Evolutionary conservation across 2,113 vertebrate genomes (phyloP).

Genomic region (Xiphophorus couchianus): DNA sequence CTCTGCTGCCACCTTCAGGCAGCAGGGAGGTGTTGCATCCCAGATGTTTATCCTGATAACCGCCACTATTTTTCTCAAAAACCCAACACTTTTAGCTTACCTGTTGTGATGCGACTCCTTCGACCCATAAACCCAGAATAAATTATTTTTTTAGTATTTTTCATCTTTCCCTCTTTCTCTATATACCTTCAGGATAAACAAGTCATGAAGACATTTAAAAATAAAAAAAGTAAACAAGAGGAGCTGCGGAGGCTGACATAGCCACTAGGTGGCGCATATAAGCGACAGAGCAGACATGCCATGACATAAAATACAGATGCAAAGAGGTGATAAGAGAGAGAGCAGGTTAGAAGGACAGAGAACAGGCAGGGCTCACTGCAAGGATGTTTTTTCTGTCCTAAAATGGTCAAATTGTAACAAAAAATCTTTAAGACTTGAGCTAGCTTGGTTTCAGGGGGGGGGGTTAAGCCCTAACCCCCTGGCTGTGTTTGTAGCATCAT

Average conservation of each 20-base stretch:
- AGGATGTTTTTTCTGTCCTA: conserved; percentile 52
- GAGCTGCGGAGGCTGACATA: conserved; percentile 63
- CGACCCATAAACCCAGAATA: conserved; percentile 2
- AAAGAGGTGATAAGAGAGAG: conserved; percentile 62
- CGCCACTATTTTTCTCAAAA: not conserved
- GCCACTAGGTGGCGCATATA: conserved; percentile 65
- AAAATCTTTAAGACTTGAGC: conserved; percentile 15
- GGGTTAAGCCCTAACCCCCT: conserved; percentile 24
- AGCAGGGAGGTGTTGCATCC: conserved; percentile 72
- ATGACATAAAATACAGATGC: conserved; percentile 60
- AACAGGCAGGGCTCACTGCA: conserved; percentile 31
- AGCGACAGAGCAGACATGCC: conserved; percentile 67
- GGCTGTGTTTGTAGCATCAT: not conserved
- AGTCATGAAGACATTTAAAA: conserved; percentile 39
- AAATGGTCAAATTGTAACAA: conserved; percentile 1
- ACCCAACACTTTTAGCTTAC: conserved; percentile 52
- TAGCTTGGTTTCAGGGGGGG: conserved; percentile 4
- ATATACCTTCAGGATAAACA: conserved; percentile 80
- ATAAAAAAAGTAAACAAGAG: conserved; percentile 48
- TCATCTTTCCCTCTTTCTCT: conserved; percentile 1
- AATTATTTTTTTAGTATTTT: not conserved
- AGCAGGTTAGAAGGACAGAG: conserved; percentile 35
- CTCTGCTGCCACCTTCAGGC: conserved; percentile 54
- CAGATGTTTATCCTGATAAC: conserved; percentile 82
- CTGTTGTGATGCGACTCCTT: conserved; percentile 33